Evolutionary conservation across 1,140 invertebrate genomes (phyloP).

Genomic region (Lepidurus packardi): DNA sequence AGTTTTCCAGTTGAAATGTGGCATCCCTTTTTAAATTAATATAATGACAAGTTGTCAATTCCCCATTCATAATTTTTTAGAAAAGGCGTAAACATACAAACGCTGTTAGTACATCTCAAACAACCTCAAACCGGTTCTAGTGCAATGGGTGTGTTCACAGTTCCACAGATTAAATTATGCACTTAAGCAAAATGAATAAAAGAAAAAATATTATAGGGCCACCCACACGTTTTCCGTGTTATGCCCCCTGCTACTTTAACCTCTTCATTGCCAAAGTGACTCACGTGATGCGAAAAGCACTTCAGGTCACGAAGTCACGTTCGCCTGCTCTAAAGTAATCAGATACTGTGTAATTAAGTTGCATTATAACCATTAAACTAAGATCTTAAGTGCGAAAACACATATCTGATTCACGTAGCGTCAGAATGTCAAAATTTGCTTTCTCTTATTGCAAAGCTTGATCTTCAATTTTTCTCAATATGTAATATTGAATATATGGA

Average conservation of each 20-base stretch:
- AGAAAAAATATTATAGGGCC: neutral
- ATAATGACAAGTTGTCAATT: neutral
- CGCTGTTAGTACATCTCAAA: neutral
- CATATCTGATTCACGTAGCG: too few species aligned
- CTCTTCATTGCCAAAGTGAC: constrained; percentile 14
- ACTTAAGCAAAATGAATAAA: neutral
- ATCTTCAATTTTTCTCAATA: too few species aligned
- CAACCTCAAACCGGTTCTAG: neutral
- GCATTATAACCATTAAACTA: neutral
- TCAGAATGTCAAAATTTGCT: too few species aligned
- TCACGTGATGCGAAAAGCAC: constrained; percentile 21
- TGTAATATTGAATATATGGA: too few species aligned
- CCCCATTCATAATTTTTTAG: neutral
- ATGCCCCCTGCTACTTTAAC: constrained; percentile 4
- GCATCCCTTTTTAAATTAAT: neutral
- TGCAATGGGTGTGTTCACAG: neutral
- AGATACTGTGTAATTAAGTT: neutral
- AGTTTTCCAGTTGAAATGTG: constrained; percentile 19
- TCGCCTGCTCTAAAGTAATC: neutral
- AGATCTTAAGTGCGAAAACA: too few species aligned
- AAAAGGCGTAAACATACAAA: neutral
- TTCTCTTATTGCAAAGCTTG: too few species aligned
- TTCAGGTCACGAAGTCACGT: constrained; percentile 12
- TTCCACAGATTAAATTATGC: neutral
- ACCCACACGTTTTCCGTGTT: neutral